Evolutionary conservation across 2,888 invertebrate species (phyloP).

Genomic region (Thera britannica): DNA sequence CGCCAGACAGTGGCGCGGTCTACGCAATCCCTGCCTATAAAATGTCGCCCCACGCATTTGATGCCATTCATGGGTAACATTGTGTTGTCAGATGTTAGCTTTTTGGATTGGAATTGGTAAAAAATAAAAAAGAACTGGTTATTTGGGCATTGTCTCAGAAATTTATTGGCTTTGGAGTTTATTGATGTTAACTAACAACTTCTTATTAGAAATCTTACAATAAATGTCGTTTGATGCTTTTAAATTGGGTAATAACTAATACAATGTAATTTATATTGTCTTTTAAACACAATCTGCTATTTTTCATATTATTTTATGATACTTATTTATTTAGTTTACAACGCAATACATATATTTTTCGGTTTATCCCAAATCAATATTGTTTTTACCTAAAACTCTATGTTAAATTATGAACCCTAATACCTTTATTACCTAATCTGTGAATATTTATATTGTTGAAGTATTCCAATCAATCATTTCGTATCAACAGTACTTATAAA

Average conservation of each 20-base stretch:
- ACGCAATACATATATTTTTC: too few relatives aligned
- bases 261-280: not conserved
- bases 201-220: constrained; percentile 3
- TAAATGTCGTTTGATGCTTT: not conserved
- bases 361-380: too few relatives aligned
- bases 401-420: too few relatives aligned
- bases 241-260: constrained; percentile 1
- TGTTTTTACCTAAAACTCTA: too few relatives aligned
- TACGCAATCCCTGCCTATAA: constrained; percentile 77
- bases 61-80: constrained; percentile 69
- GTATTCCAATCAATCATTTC: constrained; percentile 4
- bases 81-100: constrained; percentile 55
- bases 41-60: constrained; percentile 78
- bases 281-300: not conserved
- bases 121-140: constrained; percentile 17
- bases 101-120: constrained; percentile 47
- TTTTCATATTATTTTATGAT: not conserved
- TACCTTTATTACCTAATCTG: too few relatives aligned
- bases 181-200: constrained; percentile 23
- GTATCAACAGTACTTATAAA: constrained; percentile 19
- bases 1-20: constrained; percentile 78
- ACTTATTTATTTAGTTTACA: too few relatives aligned
- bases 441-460: not conserved
- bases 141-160: constrained; percentile 38
- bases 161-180: constrained; percentile 38